Conservation (phyloP, 2,797 vertebrate genomes). For the Phrynocephalus vlangalii region DNA sequence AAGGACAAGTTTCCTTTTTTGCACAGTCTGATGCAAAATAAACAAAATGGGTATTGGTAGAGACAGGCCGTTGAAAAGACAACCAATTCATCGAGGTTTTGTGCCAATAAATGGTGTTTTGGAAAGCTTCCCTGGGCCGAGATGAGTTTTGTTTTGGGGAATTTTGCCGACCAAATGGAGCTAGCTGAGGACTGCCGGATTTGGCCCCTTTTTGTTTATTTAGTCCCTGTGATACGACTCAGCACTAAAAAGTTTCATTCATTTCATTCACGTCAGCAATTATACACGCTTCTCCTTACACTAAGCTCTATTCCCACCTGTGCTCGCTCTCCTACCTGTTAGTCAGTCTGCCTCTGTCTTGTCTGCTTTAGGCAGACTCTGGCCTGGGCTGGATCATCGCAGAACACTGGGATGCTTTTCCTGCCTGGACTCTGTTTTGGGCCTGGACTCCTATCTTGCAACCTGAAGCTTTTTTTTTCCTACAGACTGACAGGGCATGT, state of each 20-base stretch:
- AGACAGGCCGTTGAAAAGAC: not conserved
- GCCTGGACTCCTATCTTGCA: conserved; percentile 78
- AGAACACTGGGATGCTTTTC: conserved; percentile 79
- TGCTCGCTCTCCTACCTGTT: conserved; percentile 78
- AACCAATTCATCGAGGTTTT: not conserved
- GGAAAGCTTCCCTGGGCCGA: conserved; percentile 17
- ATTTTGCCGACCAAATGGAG: not conserved
- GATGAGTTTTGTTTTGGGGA: not conserved
- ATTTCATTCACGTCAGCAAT: conserved; percentile 61
- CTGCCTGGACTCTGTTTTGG: conserved; percentile 75
- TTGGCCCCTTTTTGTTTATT: conserved; percentile 53
- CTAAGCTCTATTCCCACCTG: conserved; percentile 75
- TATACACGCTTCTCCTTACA: conserved; percentile 68
- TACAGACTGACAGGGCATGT: conserved; percentile 76
- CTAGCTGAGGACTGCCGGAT: conserved; percentile 44
- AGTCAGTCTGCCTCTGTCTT: conserved; percentile 79
- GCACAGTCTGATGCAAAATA: not conserved
- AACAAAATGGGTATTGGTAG: not conserved
- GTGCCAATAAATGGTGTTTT: conserved; percentile 12
- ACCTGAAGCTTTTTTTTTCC: conserved; percentile 75
- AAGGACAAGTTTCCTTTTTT: not conserved
- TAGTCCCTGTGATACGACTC: conserved; percentile 21
- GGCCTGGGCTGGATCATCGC: conserved; percentile 76
- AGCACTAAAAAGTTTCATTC: conserved; percentile 22
- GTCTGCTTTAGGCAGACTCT: conserved; percentile 79